A percentile compares a stretch with the other conserved stretches of the same genome.
phyloP scores from a whole-genome alignment of 1,140 invertebrate species.

The Papilio polyxenes region DNA sequence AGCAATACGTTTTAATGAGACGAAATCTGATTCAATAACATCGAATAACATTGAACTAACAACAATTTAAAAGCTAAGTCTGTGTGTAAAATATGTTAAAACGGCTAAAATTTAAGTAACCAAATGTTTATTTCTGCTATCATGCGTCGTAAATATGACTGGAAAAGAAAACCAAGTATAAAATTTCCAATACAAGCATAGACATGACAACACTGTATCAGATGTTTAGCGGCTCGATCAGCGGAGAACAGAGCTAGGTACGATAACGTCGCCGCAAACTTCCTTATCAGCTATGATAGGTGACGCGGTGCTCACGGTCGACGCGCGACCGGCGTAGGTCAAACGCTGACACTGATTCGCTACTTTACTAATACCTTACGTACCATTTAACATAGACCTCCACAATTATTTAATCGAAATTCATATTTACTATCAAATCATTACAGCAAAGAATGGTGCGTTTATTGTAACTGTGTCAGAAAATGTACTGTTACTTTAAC shows the following conservation, averaged over 20 bases:
- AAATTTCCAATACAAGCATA: not conserved
- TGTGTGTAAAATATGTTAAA: not conserved
- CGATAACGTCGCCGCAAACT: slow-evolving; percentile 42
- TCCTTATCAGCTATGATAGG: slow-evolving; percentile 43
- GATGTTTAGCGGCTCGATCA: slow-evolving; percentile 12
- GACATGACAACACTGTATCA: slow-evolving; percentile 31
- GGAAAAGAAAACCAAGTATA: not conserved
- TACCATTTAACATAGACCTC: not conserved
- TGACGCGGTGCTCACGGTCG: slow-evolving; percentile 35
- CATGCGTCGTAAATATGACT: not conserved
- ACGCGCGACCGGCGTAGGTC: slow-evolving; percentile 29
- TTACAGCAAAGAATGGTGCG: not conserved
- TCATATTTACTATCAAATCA: not conserved
- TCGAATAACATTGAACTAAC: not conserved
- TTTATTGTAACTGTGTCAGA: not conserved
- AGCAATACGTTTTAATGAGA: not conserved
- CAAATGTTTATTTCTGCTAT: slow-evolving; percentile 6
- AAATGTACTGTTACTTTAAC: not conserved
- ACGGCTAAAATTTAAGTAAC: not conserved
- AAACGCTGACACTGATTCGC: slow-evolving; percentile 32
- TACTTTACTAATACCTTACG: not conserved
- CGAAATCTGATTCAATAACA: not conserved
- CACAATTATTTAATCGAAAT: not conserved
- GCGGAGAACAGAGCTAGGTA: slow-evolving; percentile 38
- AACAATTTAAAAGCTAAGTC: not conserved